Evolutionary conservation across 53 echinoderm and acorn worm species (phyloP).

Genomic region (Crossaster papposus): DNA sequence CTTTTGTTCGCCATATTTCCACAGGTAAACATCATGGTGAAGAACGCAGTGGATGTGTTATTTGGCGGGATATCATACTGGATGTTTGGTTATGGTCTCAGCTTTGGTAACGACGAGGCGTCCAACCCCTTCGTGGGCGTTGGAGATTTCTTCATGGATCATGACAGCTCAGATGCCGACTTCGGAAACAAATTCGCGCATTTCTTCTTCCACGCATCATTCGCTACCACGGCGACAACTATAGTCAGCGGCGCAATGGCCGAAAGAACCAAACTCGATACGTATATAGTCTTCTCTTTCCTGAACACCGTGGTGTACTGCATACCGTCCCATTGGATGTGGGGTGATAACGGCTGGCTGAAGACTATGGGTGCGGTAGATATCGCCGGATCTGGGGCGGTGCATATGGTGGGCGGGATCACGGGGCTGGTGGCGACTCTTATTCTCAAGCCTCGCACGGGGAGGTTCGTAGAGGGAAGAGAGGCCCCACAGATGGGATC

Average conservation of each 20-base stretch:
- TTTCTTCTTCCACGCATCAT: slow-evolving; percentile 95
- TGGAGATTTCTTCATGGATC: slow-evolving; percentile 86
- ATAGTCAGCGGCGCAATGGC: slow-evolving; percentile 87
- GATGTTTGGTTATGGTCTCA: slow-evolving; percentile 91
- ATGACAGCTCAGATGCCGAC: slow-evolving; percentile 35
- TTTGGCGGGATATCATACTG: slow-evolving; percentile 93
- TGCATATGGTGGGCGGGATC: slow-evolving; percentile 88
- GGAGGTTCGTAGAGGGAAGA: slow-evolving; percentile 64
- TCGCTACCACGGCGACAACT: slow-evolving; percentile 93
- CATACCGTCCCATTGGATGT: slow-evolving; percentile 88
- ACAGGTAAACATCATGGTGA: slow-evolving; percentile 96
- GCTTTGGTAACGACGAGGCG: slow-evolving; percentile 71
- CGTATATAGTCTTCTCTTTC: slow-evolving; percentile 87
- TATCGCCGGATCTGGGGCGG: slow-evolving; percentile 77
- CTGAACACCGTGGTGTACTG: slow-evolving; percentile 87
- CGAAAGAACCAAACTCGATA: slow-evolving; percentile 84
- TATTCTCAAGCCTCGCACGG: slow-evolving; percentile 80
- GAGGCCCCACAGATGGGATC: slow-evolving; percentile 73
- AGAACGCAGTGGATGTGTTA: slow-evolving; percentile 90
- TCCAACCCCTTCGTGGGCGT: slow-evolving; percentile 78
- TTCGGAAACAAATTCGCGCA: slow-evolving; percentile 78
- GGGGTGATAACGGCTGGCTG: slow-evolving; percentile 82
- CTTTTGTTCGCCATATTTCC: background rate
- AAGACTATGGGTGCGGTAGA: slow-evolving; percentile 78
- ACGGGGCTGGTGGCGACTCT: slow-evolving; percentile 89